These are phyloP conservation scores for Bombylius major DNA, from an alignment of 2,888 invertebrate genomes.

Conservation along the genomic window DNA sequence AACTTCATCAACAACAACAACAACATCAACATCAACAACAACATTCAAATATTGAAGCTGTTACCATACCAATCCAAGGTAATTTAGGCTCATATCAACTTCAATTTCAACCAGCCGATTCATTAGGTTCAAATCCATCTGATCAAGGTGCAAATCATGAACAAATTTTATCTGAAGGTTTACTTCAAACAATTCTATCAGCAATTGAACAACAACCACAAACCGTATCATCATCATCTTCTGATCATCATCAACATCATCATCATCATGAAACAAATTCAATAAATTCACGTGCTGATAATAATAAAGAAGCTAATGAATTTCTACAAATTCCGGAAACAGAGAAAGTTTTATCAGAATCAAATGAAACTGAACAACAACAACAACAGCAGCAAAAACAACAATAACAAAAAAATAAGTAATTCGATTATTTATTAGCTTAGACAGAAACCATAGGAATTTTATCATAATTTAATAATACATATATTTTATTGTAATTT, in stretches of 20 bases:
- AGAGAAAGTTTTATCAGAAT: slow-evolving; percentile 1
- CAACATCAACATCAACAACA: too few relatives aligned
- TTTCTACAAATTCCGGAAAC: slow-evolving; percentile 11
- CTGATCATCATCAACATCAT: not conserved
- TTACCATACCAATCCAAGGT: slow-evolving; percentile 42
- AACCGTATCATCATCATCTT: not conserved
- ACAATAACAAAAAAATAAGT: too few relatives aligned
- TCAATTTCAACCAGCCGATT: slow-evolving; percentile 61
- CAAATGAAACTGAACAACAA: not conserved
- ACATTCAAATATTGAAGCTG: slow-evolving; percentile 27
- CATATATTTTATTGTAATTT: too few relatives aligned
- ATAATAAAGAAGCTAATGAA: slow-evolving; percentile 12
- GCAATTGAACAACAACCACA: slow-evolving; percentile 57
- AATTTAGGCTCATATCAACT: slow-evolving; percentile 55
- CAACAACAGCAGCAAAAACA: not conserved
- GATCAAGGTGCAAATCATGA: slow-evolving; percentile 47
- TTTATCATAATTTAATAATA: too few relatives aligned
- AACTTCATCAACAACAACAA: not conserved
- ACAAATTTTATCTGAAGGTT: slow-evolving; percentile 62
- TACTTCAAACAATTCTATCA: slow-evolving; percentile 66
- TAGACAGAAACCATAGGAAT: too few relatives aligned
- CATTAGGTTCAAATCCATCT: slow-evolving; percentile 18
- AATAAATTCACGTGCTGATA: slow-evolving; percentile 4
- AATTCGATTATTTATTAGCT: too few relatives aligned
- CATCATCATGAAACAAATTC: not conserved